Percentiles rank a stretch among this genome's conserved stretches.
Evolutionary conservation across 2,113 vertebrate species (phyloP).

Genomic region (Pelecanoides urinatrix): DNA sequence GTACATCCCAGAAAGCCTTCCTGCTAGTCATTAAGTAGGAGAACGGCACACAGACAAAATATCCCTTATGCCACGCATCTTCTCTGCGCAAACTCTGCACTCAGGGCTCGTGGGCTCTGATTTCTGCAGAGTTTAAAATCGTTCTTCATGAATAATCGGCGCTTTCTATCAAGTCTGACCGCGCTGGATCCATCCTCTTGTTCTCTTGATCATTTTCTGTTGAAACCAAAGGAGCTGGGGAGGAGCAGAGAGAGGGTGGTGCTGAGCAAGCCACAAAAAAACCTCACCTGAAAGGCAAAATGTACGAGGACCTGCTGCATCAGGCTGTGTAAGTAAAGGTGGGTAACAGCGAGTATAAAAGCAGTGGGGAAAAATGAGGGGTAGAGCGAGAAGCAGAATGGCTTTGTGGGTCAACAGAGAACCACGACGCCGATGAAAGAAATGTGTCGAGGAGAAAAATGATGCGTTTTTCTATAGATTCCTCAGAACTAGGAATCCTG

Average conservation of each 20-base stretch:
- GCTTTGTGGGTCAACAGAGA: background rate
- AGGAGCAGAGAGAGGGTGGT: background rate
- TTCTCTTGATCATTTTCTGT: background rate
- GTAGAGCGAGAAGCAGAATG: background rate
- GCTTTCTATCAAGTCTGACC: background rate
- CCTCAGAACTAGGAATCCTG: background rate
- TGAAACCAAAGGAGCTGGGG: background rate
- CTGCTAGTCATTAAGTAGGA: background rate
- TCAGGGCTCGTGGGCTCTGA: accelerated
- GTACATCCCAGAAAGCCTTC: background rate
- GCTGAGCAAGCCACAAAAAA: background rate
- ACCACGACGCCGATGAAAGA: accelerated
- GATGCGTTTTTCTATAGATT: accelerated
- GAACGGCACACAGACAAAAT: background rate
- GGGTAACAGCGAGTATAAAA: accelerated
- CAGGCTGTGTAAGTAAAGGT: background rate
- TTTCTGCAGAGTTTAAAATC: background rate
- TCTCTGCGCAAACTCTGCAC: accelerated
- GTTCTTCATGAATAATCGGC: accelerated
- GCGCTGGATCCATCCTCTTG: background rate
- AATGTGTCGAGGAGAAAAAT: accelerated
- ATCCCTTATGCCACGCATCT: background rate
- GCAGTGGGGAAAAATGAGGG: background rate
- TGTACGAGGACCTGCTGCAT: background rate
- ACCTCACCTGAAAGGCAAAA: background rate